Percentiles rank a stretch among this genome's conserved stretches.
These are phyloP conservation scores for Dynastes grantii DNA, from an alignment of 2,888 invertebrate species.

Conservation along the genomic window DNA sequence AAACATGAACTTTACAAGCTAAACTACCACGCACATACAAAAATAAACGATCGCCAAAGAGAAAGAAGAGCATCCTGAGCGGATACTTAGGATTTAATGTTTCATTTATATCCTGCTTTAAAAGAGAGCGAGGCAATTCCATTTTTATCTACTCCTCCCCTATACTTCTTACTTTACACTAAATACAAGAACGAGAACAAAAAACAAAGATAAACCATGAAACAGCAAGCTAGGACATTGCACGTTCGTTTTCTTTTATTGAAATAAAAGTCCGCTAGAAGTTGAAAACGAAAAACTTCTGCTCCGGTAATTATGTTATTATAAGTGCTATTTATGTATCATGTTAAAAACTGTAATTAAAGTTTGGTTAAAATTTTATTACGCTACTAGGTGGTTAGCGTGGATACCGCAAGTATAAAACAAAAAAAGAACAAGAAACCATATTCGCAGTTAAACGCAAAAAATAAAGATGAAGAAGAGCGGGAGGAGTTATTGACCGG, in stretches of 20 bases:
- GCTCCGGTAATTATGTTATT: conserved; percentile 41
- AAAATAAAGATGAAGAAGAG: conserved; percentile 19
- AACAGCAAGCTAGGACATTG: background rate
- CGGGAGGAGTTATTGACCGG: conserved; percentile 48
- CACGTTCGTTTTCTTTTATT: conserved; percentile 37
- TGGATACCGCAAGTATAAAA: background rate
- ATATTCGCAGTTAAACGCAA: conserved; percentile 10
- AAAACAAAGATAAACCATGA: conserved; percentile 10
- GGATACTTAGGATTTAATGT: conserved; percentile 45
- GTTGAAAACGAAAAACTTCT: conserved; percentile 21
- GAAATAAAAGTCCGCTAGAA: conserved; percentile 40
- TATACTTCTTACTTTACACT: conserved; percentile 6
- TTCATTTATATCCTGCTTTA: conserved; percentile 44
- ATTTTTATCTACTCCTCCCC: conserved; percentile 42
- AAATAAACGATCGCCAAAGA: conserved; percentile 31
- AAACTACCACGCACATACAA: conserved; percentile 5
- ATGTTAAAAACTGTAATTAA: conserved; percentile 48
- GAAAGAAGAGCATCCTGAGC: conserved; percentile 15
- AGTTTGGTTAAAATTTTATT: conserved; percentile 51
- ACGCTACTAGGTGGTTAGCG: background rate
- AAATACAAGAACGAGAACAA: conserved; percentile 6
- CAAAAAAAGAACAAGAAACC: conserved; percentile 8
- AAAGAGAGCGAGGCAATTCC: conserved; percentile 28
- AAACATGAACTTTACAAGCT: conserved; percentile 23
- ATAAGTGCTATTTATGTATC: conserved; percentile 39